Conservation (phyloP, 2,888 invertebrate species). For the Bellardia bayeri region DNA sequence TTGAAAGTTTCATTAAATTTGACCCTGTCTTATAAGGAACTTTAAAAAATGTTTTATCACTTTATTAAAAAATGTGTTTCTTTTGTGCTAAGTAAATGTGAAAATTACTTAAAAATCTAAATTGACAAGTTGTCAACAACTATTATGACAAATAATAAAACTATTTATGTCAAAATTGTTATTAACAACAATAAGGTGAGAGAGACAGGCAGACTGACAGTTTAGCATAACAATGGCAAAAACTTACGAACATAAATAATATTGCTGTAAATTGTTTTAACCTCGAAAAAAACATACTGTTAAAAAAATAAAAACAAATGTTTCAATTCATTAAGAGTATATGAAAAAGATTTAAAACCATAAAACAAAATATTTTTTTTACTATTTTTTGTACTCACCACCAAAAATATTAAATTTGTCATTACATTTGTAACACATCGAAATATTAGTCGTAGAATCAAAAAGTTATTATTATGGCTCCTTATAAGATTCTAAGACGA, state of each 20-base stretch:
- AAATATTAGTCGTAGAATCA: no score
- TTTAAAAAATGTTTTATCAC: no score
- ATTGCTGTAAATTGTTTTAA: conserved; percentile 4
- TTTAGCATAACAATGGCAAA: conserved; percentile 24
- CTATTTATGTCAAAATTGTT: conserved; percentile 23
- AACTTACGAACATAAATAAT: neutral
- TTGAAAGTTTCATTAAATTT: no score
- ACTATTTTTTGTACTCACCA: no score
- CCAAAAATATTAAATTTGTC: no score
- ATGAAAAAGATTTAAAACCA: neutral
- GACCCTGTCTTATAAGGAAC: no score
- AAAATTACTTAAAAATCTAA: neutral
- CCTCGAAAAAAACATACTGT: neutral
- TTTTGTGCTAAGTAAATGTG: neutral
- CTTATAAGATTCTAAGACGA: no score
- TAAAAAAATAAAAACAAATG: neutral
- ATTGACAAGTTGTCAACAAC: neutral
- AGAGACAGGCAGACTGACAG: neutral
- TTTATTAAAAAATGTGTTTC: neutral
- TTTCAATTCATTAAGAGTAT: neutral
- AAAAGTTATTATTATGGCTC: no score
- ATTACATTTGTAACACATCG: no score
- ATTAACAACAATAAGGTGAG: neutral
- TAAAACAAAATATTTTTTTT: no score
- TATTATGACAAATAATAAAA: conserved; percentile 20